These are phyloP conservation scores for Epicauta chinensis DNA, from an alignment of 1,140 invertebrate species.

Conservation along the genomic window DNA sequence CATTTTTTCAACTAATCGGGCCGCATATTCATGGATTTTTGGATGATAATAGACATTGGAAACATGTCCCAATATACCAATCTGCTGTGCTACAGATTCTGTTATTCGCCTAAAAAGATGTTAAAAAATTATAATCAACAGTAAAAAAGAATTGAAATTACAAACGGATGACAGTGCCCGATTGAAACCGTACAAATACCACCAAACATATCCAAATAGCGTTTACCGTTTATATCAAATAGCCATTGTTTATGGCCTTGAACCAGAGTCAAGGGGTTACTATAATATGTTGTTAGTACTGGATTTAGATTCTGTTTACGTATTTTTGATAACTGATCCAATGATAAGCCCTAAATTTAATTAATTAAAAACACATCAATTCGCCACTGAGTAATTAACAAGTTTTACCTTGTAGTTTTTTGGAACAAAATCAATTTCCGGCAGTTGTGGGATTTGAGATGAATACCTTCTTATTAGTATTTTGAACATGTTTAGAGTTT, in stretches of 20 bases:
- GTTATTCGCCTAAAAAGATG: slow-evolving; percentile 61
- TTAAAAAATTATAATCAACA: slow-evolving; percentile 3
- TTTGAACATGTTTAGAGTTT: too few species aligned
- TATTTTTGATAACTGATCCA: slow-evolving; percentile 52
- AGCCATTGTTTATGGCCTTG: slow-evolving; percentile 90
- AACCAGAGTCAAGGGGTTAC: slow-evolving; percentile 74
- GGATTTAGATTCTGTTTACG: slow-evolving; percentile 61
- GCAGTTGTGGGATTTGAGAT: not conserved
- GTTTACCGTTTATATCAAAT: slow-evolving; percentile 76
- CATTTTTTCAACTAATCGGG: slow-evolving; percentile 72
- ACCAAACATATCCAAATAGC: slow-evolving; percentile 92
- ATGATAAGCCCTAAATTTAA: slow-evolving; percentile 50
- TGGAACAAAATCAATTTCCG: not conserved
- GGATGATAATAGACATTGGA: slow-evolving; percentile 88
- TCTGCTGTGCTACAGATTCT: slow-evolving; percentile 70
- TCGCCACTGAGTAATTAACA: not conserved
- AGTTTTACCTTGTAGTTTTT: not conserved
- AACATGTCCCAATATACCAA: slow-evolving; percentile 81
- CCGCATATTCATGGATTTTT: slow-evolving; percentile 84
- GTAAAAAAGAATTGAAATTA: slow-evolving; percentile 25
- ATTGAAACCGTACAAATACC: slow-evolving; percentile 96
- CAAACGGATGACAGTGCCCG: slow-evolving; percentile 97
- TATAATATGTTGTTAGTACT: slow-evolving; percentile 70
- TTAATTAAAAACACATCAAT: too few species aligned
- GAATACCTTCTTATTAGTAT: too few species aligned